Conservation (phyloP, 2,113 vertebrate species). For the Lycaon pictus region DNA sequence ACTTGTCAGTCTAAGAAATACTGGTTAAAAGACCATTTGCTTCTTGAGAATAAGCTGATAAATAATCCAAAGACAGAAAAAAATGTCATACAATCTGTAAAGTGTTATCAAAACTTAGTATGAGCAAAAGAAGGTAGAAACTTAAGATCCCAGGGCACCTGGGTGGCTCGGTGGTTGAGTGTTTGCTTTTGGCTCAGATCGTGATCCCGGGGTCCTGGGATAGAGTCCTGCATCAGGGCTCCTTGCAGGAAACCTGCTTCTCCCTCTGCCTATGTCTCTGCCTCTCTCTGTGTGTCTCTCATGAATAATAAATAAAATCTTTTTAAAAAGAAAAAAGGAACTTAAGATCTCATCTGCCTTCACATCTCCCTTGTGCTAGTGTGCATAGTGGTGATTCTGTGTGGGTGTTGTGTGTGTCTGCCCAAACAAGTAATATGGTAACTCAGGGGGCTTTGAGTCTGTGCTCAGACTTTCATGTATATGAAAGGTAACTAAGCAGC, state of each 20-base stretch:
- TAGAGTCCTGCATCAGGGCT: too few species aligned
- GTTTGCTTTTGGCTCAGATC: too few species aligned
- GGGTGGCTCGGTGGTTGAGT: too few species aligned
- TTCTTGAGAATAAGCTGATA: background rate
- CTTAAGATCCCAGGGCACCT: background rate
- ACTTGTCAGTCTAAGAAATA: background rate
- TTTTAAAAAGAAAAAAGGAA: background rate
- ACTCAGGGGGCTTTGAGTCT: background rate
- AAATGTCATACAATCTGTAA: background rate
- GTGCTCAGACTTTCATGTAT: background rate
- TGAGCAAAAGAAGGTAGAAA: background rate
- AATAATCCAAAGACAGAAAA: background rate
- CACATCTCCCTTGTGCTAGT: background rate
- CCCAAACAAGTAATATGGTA: background rate
- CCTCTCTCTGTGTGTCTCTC: too few species aligned
- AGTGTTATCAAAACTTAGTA: background rate
- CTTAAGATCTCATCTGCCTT: background rate
- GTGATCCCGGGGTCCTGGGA: too few species aligned
- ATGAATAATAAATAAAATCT: too few species aligned
- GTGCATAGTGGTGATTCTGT: background rate
- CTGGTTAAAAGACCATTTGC: background rate
- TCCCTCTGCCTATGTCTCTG: too few species aligned
- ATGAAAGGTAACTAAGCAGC: background rate
- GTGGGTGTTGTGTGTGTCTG: background rate
- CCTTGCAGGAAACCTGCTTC: too few species aligned